Conservation (phyloP, 2,113 vertebrate genomes). For the Otis tarda region DNA sequence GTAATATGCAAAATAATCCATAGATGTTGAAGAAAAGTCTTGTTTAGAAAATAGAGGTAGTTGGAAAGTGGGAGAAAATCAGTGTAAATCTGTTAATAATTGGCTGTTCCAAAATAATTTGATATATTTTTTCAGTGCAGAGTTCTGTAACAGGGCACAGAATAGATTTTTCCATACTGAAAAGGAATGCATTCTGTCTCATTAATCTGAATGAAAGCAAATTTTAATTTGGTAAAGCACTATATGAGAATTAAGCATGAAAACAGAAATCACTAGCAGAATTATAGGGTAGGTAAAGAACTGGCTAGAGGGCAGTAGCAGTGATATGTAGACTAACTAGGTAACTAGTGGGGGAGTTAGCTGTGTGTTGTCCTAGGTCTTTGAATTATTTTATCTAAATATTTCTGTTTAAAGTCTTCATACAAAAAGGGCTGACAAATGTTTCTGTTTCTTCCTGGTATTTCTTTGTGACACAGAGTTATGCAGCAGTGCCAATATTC, state of each 20-base stretch:
- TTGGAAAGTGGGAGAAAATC: neutral
- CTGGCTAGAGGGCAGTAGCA: neutral
- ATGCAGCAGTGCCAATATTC: neutral
- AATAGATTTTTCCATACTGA: neutral
- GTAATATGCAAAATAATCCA: neutral
- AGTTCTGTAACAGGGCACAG: neutral
- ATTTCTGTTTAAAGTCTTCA: neutral
- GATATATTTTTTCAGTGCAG: neutral
- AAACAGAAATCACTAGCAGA: neutral
- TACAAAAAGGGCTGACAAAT: neutral
- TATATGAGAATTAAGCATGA: neutral
- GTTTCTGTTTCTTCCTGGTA: neutral
- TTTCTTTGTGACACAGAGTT: neutral
- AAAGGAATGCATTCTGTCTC: neutral
- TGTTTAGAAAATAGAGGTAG: neutral
- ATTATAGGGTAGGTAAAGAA: neutral
- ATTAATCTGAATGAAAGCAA: neutral
- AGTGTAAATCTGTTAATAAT: neutral
- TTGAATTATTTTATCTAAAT: neutral
- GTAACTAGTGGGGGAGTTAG: neutral
- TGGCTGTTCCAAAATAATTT: neutral
- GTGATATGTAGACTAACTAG: fast-evolving
- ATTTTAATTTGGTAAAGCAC: neutral
- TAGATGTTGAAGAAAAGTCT: neutral
- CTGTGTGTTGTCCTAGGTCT: neutral